Conservation (phyloP, 2,797 vertebrate genomes). For the Pseudochaenichthys georgianus region DNA sequence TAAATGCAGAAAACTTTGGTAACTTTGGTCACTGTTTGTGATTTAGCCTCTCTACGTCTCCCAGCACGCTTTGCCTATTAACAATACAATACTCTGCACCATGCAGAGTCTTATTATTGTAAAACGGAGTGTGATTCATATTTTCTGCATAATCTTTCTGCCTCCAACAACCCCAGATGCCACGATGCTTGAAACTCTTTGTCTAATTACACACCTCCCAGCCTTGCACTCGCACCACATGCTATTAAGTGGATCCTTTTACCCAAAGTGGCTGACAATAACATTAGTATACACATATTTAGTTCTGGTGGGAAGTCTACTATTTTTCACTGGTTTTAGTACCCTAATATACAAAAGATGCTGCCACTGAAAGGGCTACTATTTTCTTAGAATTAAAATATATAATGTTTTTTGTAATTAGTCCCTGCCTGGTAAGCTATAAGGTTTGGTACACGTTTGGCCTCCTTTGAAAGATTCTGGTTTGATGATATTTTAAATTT, state of each 20-base stretch:
- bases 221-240: background rate
- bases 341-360: background rate
- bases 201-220: constrained; percentile 29
- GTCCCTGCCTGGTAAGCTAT: background rate
- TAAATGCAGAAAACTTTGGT: background rate
- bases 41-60: constrained; percentile 14
- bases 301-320: background rate
- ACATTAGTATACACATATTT: constrained; percentile 15
- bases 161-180: background rate
- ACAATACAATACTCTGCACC: constrained; percentile 24
- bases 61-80: constrained; percentile 28
- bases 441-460: background rate
- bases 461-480: background rate
- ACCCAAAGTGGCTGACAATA: constrained; percentile 19
- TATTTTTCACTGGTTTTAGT: background rate
- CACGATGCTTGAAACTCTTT: background rate
- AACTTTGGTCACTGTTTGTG: constrained; percentile 21
- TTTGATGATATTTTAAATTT: background rate
- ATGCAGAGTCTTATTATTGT: constrained; percentile 8
- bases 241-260: constrained; percentile 20
- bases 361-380: background rate
- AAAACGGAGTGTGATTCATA: constrained; percentile 17
- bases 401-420: background rate
- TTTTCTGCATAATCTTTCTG: constrained; percentile 20
- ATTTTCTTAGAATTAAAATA: background rate